phyloP scores from a whole-genome alignment of 2,888 invertebrate species.

The Steinernema scapterisci region DNA sequence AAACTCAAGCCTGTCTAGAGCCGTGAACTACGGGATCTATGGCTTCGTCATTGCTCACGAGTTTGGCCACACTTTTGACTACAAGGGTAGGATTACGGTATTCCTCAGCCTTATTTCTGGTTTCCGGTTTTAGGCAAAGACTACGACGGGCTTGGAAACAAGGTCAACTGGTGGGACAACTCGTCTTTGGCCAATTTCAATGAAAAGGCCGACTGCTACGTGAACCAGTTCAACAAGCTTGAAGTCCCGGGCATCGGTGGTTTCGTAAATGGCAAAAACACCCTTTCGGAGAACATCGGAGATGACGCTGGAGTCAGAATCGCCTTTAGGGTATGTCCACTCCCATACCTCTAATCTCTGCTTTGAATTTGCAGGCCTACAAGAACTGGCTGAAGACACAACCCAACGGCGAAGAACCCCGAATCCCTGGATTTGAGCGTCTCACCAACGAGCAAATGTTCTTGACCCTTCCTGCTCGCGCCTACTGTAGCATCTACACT shows the following conservation, averaged over 20 bases:
- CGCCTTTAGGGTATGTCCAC: slow-evolving; percentile 44
- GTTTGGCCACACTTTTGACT: slow-evolving; percentile 45
- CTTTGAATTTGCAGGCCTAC: slow-evolving; percentile 47
- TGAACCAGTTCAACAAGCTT: slow-evolving; percentile 82
- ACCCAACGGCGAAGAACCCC: slow-evolving; percentile 45
- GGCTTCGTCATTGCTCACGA: slow-evolving; percentile 45
- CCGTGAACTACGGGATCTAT: slow-evolving; percentile 75
- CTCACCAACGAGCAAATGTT: slow-evolving; percentile 61
- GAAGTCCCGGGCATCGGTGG: slow-evolving; percentile 70
- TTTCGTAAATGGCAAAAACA: slow-evolving; percentile 57
- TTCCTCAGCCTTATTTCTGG: too few relatives aligned
- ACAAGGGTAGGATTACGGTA: slow-evolving; percentile 73
- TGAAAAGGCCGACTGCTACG: slow-evolving; percentile 82
- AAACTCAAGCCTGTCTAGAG: too few relatives aligned
- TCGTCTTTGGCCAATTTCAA: slow-evolving; percentile 85
- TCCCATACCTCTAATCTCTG: not conserved
- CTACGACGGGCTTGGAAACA: slow-evolving; percentile 89
- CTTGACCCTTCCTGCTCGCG: slow-evolving; percentile 42
- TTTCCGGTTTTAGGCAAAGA: slow-evolving; percentile 78
- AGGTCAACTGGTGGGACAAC: slow-evolving; percentile 95
- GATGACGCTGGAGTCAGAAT: slow-evolving; percentile 63
- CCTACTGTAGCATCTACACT: not conserved
- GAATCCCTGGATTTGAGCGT: slow-evolving; percentile 51
- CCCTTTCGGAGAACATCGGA: slow-evolving; percentile 65
- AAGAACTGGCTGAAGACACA: slow-evolving; percentile 38